Percentiles rank a stretch among this genome's conserved stretches.
These are phyloP conservation scores for Penaeus vannamei DNA, from an alignment of 1,140 invertebrate species.

Conservation along the genomic window DNA sequence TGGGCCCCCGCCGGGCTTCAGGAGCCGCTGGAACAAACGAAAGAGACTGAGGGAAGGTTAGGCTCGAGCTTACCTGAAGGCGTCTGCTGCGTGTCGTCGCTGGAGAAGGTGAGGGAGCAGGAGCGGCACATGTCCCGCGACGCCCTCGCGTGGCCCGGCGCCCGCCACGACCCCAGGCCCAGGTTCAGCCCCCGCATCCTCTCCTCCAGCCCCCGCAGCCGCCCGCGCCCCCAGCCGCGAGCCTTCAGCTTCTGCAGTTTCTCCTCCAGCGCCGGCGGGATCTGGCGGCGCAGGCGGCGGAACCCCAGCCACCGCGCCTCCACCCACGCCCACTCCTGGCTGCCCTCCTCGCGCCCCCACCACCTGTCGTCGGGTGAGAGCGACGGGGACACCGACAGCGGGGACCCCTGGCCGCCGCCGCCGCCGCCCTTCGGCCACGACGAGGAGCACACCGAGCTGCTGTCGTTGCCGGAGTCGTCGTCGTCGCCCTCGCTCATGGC, in stretches of 20 bases:
- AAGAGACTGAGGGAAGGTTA: not conserved
- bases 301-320: slow-evolving; percentile 47
- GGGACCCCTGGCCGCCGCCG: not conserved
- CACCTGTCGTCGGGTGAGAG: slow-evolving; percentile 39
- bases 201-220: slow-evolving; percentile 49
- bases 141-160: not conserved
- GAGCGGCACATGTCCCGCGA: slow-evolving; percentile 45
- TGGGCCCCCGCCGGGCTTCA: too few species aligned
- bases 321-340: slow-evolving; percentile 57
- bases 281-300: slow-evolving; percentile 32
- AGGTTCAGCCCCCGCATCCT: slow-evolving; percentile 32
- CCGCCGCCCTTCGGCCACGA: slow-evolving; percentile 36
- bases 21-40: not conserved
- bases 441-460: slow-evolving; percentile 28
- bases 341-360: slow-evolving; percentile 36
- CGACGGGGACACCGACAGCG: slow-evolving; percentile 29
- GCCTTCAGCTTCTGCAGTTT: slow-evolving; percentile 29
- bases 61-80: not conserved
- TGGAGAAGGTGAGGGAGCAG: slow-evolving; percentile 51
- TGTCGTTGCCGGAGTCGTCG: slow-evolving; percentile 15
- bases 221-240: slow-evolving; percentile 33
- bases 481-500: slow-evolving; percentile 58
- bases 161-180: slow-evolving; percentile 43
- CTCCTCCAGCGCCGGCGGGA: slow-evolving; percentile 49
- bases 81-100: slow-evolving; percentile 6